Conservation (phyloP, 2,797 vertebrate genomes). For the Nannoperca obscura region DNA sequence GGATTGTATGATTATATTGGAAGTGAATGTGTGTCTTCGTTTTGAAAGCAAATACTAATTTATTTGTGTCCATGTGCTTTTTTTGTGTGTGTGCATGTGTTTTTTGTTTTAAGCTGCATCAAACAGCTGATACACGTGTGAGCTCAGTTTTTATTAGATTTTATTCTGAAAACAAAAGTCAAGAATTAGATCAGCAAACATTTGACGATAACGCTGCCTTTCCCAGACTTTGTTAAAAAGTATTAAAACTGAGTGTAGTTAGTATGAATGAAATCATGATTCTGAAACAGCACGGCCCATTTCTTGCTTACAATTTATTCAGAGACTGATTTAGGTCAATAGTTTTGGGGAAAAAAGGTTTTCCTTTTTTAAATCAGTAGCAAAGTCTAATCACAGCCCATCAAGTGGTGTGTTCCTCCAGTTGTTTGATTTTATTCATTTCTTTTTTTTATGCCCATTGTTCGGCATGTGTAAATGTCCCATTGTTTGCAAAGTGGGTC, state of each 20-base stretch:
- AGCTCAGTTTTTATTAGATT: constrained; percentile 2
- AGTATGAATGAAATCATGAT: not conserved
- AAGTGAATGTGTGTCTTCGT: constrained; percentile 19
- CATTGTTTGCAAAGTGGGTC: not conserved
- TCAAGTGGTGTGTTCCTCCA: constrained; percentile 1
- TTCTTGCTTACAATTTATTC: not conserved
- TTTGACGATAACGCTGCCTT: not conserved
- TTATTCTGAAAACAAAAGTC: not conserved
- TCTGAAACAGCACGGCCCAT: not conserved
- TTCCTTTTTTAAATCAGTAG: constrained; percentile 14
- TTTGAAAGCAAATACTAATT: not conserved
- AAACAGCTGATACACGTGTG: not conserved
- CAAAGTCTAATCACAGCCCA: constrained; percentile 7
- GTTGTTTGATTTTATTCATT: constrained; percentile 10
- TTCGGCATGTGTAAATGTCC: constrained; percentile 1
- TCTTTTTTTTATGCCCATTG: not conserved
- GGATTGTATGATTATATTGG: constrained; percentile 18
- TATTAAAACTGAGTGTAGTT: not conserved
- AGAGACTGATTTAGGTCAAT: not conserved
- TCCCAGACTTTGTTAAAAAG: not conserved
- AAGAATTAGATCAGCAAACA: not conserved
- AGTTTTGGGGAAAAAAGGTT: not conserved
- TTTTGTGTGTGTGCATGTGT: not conserved
- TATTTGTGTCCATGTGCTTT: constrained; percentile 10
- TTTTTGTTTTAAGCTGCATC: not conserved